Conservation (phyloP, 2,888 invertebrate species). For the Ypsolopha sequella region DNA sequence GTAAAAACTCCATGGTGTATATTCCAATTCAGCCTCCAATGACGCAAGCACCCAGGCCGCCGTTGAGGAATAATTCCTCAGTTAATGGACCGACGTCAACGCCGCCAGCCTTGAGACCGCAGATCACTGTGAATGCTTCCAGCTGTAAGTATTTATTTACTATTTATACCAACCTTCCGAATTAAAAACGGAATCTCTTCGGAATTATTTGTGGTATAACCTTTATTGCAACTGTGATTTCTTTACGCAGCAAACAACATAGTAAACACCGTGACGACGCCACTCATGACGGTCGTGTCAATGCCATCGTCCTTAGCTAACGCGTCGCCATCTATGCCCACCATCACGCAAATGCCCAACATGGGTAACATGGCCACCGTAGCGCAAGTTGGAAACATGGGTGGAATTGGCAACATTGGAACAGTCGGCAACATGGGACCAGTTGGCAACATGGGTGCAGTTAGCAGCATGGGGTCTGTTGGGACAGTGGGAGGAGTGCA, state of each 20-base stretch:
- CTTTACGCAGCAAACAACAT: slow-evolving; percentile 19
- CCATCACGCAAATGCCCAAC: neutral
- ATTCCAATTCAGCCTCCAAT: slow-evolving; percentile 59
- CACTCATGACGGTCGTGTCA: slow-evolving; percentile 16
- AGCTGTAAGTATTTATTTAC: slow-evolving; percentile 16
- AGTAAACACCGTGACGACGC: slow-evolving; percentile 32
- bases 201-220: no score
- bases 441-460: neutral
- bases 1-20: slow-evolving; percentile 63
- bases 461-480: neutral
- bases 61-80: slow-evolving; percentile 14
- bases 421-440: neutral
- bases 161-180: no score
- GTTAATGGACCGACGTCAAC: slow-evolving; percentile 9
- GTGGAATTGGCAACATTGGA: neutral
- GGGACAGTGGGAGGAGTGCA: slow-evolving; percentile 27
- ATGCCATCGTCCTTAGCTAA: neutral
- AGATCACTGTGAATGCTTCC: slow-evolving; percentile 10
- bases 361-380: neutral
- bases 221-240: no score
- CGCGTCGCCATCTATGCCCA: slow-evolving; percentile 1
- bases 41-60: slow-evolving; percentile 35
- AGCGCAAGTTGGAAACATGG: neutral
- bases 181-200: no score
- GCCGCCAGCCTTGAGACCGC: slow-evolving; percentile 12